Percentiles rank a stretch among this genome's conserved stretches.
phyloP scores from a whole-genome alignment of 1,140 invertebrate species.

The Drosophila kepulauana region DNA sequence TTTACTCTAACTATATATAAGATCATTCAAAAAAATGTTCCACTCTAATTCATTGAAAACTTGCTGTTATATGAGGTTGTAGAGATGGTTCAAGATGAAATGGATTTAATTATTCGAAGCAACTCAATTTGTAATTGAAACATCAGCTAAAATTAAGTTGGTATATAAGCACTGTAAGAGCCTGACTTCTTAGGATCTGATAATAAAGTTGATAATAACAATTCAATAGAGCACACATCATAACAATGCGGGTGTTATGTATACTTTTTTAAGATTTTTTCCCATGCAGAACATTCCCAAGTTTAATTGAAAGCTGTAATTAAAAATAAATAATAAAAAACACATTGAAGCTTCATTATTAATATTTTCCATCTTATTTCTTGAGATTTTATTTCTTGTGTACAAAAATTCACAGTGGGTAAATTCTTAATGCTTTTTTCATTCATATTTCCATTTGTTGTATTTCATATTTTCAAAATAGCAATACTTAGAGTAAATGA shows the following conservation, averaged over 20 bases:
- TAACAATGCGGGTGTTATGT: no score
- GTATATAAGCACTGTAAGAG: no score
- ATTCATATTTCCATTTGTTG: not conserved
- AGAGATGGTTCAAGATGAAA: not conserved
- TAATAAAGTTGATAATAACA: no score
- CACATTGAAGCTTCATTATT: not conserved
- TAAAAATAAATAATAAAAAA: not conserved
- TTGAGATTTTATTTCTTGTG: conserved; percentile 50
- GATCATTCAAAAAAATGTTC: not conserved
- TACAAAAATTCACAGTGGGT: conserved; percentile 37
- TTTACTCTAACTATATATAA: conserved; percentile 2
- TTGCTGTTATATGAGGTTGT: not conserved
- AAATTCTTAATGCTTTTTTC: conserved; percentile 29
- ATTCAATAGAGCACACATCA: no score
- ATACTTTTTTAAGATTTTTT: no score
- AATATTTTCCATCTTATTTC: conserved; percentile 33
- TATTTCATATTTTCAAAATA: not conserved
- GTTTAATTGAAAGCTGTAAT: not conserved
- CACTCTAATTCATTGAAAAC: no score
- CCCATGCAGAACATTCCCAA: not conserved
- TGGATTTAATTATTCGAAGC: not conserved
- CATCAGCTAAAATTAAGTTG: not conserved
- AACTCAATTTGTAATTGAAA: not conserved
- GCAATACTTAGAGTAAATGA: conserved; percentile 28
- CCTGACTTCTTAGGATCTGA: no score